Conservation (phyloP, 2,113 vertebrate species). For the Pachyramphus minor region DNA sequence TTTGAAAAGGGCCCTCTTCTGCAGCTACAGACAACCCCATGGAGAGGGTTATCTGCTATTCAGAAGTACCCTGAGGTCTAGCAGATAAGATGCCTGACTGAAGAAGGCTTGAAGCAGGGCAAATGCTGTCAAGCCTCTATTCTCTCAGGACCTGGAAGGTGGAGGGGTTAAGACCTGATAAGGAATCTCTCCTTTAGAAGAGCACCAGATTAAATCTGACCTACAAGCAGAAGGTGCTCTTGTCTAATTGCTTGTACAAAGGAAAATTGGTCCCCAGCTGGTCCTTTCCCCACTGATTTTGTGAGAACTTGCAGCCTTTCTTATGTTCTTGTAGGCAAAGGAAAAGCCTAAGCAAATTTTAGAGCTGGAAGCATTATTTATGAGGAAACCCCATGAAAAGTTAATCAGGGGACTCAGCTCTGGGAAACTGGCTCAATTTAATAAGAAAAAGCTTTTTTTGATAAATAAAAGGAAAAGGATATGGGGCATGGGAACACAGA, state of each 20-base stretch:
- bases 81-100: not conserved
- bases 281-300: not conserved
- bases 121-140: not conserved
- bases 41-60: not conserved
- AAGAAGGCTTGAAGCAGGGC: not conserved
- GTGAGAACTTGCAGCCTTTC: not conserved
- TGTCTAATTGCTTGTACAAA: not conserved
- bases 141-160: not conserved
- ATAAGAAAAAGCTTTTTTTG: not conserved
- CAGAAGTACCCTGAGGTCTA: not conserved
- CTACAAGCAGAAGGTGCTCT: conserved; percentile 15
- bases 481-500: not conserved
- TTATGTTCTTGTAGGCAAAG: not conserved
- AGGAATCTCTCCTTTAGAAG: not conserved
- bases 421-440: not conserved
- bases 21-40: not conserved
- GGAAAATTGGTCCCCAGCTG: not conserved
- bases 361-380: not conserved
- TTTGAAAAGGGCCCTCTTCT: not conserved
- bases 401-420: not conserved
- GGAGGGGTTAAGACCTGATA: not conserved
- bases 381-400: not conserved
- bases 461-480: not conserved
- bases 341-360: not conserved
- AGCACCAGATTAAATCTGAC: conserved; percentile 38